Evolutionary conservation across 2,113 vertebrate genomes (phyloP).

Genomic region (Sialia sialis): DNA sequence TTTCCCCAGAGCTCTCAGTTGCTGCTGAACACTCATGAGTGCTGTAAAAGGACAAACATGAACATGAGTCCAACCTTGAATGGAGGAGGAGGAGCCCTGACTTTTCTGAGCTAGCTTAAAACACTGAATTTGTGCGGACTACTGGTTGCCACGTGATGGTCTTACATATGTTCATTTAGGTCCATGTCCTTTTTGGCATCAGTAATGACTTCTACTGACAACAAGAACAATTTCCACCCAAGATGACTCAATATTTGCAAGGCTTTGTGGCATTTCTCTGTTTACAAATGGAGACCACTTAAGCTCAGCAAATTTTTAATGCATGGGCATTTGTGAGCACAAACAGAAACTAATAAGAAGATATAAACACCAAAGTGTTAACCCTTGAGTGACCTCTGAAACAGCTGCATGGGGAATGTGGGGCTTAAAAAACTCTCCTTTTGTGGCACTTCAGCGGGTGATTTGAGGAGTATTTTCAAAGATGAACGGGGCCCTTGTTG

Average conservation of each 20-base stretch:
- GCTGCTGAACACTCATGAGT: background rate
- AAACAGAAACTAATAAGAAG: background rate
- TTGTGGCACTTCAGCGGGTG: background rate
- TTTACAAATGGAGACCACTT: background rate
- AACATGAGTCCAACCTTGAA: background rate
- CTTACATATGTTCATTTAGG: background rate
- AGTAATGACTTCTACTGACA: background rate
- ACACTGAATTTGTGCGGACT: background rate
- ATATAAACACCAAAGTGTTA: conserved; percentile 8
- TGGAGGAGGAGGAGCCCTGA: background rate
- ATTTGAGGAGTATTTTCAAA: background rate
- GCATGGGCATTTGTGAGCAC: background rate
- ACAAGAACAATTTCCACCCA: background rate
- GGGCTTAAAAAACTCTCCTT: background rate
- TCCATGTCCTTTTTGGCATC: background rate
- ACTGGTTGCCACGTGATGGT: rapidly evolving
- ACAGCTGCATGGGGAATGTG: background rate
- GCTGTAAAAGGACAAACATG: background rate
- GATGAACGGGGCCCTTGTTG: background rate
- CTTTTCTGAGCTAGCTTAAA: background rate
- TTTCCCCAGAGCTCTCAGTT: background rate
- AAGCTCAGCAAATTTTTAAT: background rate
- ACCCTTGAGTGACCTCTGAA: conserved; percentile 4
- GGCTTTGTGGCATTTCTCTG: background rate
- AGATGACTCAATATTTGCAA: background rate